Conservation (phyloP, 1,140 invertebrate genomes). For the Armadillidium nasatum region DNA sequence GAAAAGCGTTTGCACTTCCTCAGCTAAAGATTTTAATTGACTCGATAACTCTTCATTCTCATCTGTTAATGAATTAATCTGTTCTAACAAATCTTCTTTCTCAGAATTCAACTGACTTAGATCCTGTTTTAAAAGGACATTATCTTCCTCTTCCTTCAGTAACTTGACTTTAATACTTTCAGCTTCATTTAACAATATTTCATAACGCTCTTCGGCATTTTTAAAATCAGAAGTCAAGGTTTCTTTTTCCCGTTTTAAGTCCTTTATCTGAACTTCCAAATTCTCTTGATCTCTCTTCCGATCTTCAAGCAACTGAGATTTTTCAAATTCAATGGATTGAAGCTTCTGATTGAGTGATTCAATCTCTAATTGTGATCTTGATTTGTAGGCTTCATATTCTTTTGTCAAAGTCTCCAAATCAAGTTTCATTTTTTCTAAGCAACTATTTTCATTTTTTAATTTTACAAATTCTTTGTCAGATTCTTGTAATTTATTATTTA, state of each 20-base stretch:
- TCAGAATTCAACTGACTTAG: constrained; percentile 23
- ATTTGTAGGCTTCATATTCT: too few species aligned
- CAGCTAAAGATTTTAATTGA: too few species aligned
- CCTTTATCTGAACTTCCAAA: constrained; percentile 12
- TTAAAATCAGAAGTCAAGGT: not conserved
- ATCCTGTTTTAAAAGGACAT: constrained; percentile 7
- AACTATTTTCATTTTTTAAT: too few species aligned
- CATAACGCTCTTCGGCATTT: not conserved
- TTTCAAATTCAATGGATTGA: not conserved
- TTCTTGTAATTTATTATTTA: too few species aligned
- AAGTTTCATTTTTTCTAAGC: too few species aligned
- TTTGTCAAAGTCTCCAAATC: too few species aligned
- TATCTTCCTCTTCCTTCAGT: constrained; percentile 29
- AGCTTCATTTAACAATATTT: not conserved
- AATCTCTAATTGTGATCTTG: too few species aligned
- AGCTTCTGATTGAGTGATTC: too few species aligned
- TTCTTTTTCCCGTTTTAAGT: not conserved
- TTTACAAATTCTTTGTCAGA: too few species aligned
- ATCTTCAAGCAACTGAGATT: not conserved
- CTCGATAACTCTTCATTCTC: too few species aligned
- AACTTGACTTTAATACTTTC: not conserved
- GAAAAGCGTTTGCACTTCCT: too few species aligned
- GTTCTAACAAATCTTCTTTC: constrained; percentile 19
- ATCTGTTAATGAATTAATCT: too few species aligned
- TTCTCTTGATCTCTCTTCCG: not conserved